These are phyloP conservation scores for Hiodon alosoides DNA, from an alignment of 2,113 vertebrate species.

Conservation along the genomic window DNA sequence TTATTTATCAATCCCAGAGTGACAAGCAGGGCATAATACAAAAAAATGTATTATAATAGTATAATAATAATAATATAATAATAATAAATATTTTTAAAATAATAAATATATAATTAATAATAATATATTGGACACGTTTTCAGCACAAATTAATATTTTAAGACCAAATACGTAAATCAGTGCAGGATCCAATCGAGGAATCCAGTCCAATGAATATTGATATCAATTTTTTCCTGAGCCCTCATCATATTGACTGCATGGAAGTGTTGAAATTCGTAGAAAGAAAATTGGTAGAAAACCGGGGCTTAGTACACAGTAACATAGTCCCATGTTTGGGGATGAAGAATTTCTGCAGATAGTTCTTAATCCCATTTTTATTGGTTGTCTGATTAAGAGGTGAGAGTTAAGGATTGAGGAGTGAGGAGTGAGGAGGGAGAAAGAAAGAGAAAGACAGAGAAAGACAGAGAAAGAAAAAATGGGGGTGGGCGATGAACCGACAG, in stretches of 20 bases:
- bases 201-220: constrained; percentile 9
- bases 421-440: constrained; percentile 1
- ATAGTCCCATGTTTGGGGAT: constrained; percentile 48
- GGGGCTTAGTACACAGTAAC: constrained; percentile 49
- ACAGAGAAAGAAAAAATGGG: neutral
- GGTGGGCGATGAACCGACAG: constrained; percentile 4
- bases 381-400: constrained; percentile 65
- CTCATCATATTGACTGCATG: constrained; percentile 18
- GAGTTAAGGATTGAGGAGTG: constrained; percentile 37
- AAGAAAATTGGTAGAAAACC: constrained; percentile 31
- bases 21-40: neutral
- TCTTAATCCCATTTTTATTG: constrained; percentile 66
- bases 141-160: too few species aligned
- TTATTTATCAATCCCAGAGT: neutral
- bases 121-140: too few species aligned
- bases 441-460: constrained; percentile 10
- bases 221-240: constrained; percentile 20
- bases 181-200: constrained; percentile 24
- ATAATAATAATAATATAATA: too few species aligned
- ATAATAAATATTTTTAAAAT: too few species aligned
- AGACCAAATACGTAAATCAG: neutral
- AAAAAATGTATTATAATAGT: too few species aligned
- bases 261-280: neutral
- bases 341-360: constrained; percentile 50
- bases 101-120: too few species aligned